A percentile compares a stretch with the other conserved stretches of the same genome.
These are phyloP conservation scores for Trachymyrmex septentrionalis DNA, from an alignment of 1,140 invertebrate species.

Conservation along the genomic window DNA sequence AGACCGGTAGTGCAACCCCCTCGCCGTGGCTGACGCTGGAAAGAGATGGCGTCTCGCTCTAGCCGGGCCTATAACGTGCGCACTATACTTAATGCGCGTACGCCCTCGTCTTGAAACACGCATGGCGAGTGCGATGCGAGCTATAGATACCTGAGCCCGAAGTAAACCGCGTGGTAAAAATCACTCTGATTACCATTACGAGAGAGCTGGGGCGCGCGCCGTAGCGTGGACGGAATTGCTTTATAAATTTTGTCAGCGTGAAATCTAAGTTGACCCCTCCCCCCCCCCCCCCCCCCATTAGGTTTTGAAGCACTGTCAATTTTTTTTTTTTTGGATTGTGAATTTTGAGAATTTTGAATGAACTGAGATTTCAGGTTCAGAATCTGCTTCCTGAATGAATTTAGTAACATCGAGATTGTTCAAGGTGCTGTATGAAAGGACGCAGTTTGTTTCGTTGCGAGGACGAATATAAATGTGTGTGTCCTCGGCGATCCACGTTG, in stretches of 20 bases:
- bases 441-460: too few species aligned
- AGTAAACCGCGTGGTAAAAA: conserved; percentile 30
- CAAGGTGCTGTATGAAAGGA: too few species aligned
- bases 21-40: background rate
- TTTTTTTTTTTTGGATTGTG: too few species aligned
- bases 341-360: too few species aligned
- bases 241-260: background rate
- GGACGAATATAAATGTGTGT: too few species aligned
- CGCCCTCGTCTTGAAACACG: background rate
- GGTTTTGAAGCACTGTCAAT: background rate
- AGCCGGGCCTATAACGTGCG: background rate
- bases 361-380: too few species aligned
- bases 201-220: background rate
- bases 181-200: conserved; percentile 23
- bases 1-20: conserved; percentile 53
- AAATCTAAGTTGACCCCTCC: conserved; percentile 9
- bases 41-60: conserved; percentile 1
- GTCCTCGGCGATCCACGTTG: too few species aligned
- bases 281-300: background rate
- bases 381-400: too few species aligned
- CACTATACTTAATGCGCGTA: conserved; percentile 40
- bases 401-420: too few species aligned
- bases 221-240: background rate
- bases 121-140: background rate
- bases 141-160: background rate